Evolutionary conservation across 2,113 vertebrate species (phyloP), one percentile per base, ranked within the genome.

Genomic region (Glaucidium brasilianum): DNA sequence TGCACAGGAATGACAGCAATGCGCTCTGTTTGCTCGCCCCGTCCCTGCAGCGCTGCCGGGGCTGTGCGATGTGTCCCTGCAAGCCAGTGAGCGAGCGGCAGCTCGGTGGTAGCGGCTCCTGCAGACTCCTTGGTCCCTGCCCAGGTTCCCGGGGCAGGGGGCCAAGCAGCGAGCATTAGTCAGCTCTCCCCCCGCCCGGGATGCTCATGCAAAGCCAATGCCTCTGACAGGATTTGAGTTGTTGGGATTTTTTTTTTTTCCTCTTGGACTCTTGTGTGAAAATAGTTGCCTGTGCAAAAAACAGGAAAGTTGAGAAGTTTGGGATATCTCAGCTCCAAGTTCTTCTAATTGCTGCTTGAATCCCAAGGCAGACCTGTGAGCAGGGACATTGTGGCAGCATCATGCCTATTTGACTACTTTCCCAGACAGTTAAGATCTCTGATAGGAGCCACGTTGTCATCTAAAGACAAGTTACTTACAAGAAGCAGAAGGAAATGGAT

Each of bases 391-490:
- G 16, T 29, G 81, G 77, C 88, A 69, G 29, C 1, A 0, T 52
- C 0, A 2, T 95, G 92, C 41, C 59, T 78, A 4, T 59, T 92
- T 90, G 81, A 87, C 37, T 92, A 43, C 52, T 80, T 79, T 87
- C 43, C 43, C 68, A 81, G 32, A 32, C 35, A 63, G 37, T 89
- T 94, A 52, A 88, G 80, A 23, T 37, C 78, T 75, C n/a, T 88
- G 84, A 75, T 25, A 92, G 79, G 39, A 90, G 62, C 66, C 64
- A 79, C 71, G 39, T 21, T 93, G 76, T 87, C 88, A 83, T 23
- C 68, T 86, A 47, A 85, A 55, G 91, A 93, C 53, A 85, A 96
- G 66, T 59, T 81, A 84, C 71, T 94, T 93, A 73, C 78, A 90
- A 66, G 69, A 79, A 79, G 34, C 68, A 60, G 29, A 50, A 67